These are phyloP conservation scores for Nyctibius grandis DNA, from an alignment of 2,797 vertebrate genomes.

Conservation along the genomic window DNA sequence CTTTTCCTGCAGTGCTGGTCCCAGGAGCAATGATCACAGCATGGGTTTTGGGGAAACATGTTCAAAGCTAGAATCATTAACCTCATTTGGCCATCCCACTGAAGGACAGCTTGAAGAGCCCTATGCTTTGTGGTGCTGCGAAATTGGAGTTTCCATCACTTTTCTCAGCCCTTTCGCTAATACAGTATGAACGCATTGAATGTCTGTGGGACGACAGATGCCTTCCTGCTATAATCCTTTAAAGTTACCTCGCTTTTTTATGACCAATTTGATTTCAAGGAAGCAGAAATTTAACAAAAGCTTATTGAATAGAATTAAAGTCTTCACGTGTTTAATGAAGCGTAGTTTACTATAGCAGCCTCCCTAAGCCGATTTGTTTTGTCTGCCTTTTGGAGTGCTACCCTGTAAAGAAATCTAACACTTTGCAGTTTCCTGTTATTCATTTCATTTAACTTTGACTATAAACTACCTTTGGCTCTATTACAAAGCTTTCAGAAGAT, in stretches of 20 bases:
- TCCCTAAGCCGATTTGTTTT: conserved; percentile 54
- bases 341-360: conserved; percentile 57
- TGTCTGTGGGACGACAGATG: neutral
- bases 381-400: conserved; percentile 43
- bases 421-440: conserved; percentile 46
- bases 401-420: conserved; percentile 54
- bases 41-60: neutral
- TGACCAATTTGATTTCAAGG: conserved; percentile 37
- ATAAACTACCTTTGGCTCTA: conserved; percentile 47
- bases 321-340: conserved; percentile 66
- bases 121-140: neutral
- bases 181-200: neutral
- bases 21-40: neutral
- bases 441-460: conserved; percentile 28
- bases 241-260: conserved; percentile 16
- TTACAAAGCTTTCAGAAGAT: conserved; percentile 50
- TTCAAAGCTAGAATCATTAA: neutral
- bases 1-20: neutral
- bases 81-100: neutral
- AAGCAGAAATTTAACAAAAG: conserved; percentile 32
- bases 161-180: neutral
- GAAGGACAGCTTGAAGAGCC: neutral
- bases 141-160: neutral
- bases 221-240: conserved; percentile 5
- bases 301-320: conserved; percentile 44